These are phyloP conservation scores for Varanus salvator DNA, from an alignment of 2,113 vertebrate genomes.

Conservation along the genomic window DNA sequence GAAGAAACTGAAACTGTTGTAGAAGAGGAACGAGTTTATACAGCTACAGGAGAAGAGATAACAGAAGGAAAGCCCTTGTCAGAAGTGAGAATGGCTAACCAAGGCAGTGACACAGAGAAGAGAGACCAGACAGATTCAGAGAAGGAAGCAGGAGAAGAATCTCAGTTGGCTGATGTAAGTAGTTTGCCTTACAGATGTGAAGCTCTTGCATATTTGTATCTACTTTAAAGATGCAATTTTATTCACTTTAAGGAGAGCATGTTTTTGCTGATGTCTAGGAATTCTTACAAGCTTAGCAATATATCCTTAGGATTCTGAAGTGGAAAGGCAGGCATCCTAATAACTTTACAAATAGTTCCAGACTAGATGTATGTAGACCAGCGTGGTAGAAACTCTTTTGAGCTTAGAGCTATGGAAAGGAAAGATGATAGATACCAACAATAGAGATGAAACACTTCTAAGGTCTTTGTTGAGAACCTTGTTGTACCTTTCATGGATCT, in stretches of 20 bases:
- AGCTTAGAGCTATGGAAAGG: not conserved
- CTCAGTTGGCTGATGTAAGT: conserved; percentile 87
- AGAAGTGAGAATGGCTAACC: conserved; percentile 13
- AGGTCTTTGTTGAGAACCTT: not conserved
- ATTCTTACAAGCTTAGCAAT: not conserved
- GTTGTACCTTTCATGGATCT: not conserved
- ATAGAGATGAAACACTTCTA: not conserved
- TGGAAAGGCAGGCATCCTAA: not conserved
- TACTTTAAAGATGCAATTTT: not conserved
- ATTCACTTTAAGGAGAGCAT: not conserved
- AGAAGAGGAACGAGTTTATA: conserved; percentile 85
- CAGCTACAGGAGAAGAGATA: conserved; percentile 88
- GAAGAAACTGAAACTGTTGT: conserved; percentile 67
- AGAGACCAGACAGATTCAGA: conserved; percentile 29
- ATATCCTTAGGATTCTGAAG: not conserved
- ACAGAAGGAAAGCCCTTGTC: conserved; percentile 58
- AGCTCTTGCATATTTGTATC: not conserved
- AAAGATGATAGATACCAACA: not conserved
- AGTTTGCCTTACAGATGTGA: not conserved
- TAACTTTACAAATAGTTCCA: not conserved
- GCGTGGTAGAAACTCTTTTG: not conserved
- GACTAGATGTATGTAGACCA: not conserved
- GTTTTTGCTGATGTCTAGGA: fast-evolving
- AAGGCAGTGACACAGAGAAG: conserved; percentile 20
- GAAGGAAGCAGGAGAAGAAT: conserved; percentile 71